Evolutionary conservation across 2,113 vertebrate species (phyloP), one percentile per base, ranked within the genome.

Genomic region (Notarius lentiginosus): DNA sequence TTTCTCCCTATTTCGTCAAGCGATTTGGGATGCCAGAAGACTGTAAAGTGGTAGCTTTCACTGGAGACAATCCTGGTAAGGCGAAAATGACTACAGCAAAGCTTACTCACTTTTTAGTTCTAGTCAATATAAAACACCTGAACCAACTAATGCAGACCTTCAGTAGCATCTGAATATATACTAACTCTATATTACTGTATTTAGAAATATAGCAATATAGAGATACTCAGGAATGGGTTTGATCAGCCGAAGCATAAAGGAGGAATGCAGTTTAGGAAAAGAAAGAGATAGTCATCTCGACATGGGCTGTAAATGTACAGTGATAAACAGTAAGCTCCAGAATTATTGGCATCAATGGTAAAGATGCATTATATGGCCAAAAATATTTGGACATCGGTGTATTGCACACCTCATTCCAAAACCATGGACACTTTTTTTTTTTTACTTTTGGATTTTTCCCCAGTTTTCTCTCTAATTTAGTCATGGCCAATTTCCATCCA

Each of bases 21-120:
- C 96, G 96, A 51, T 97, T 95, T 1, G 96, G 97, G 24, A 98
- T 99, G 91, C 91, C 91, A 9, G 90, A 93, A 9, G 91, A 89
- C 86, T 99, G 98, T 93, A 92, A 93, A 84, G 94, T 99, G 87
- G 94, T 97, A 84, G 94, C 97, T 3, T 99, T 99, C 92, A 99
- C 97, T 7, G 98, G 98, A 89, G 97, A 99, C 93, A 99, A 99
- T 90, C 97, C 98, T 92, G 98, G 98, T 98, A 91, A 94, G 93
- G n/a, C 7, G 17, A 72, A 82, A 68, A 30, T 4, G 24, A 47
- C 47, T 41, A 27, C 4, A 65, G 20, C 22, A 65, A 65, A 65
- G 55, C 76, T 30, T 27, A n/a, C 7, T 47, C 17, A 41, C 7
- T 47, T 79, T 7, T 56, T 12, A 20, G 8, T 58, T 79, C 17